phyloP scores from a whole-genome alignment of 2,113 vertebrate genomes.

The Tamias sibiricus region DNA sequence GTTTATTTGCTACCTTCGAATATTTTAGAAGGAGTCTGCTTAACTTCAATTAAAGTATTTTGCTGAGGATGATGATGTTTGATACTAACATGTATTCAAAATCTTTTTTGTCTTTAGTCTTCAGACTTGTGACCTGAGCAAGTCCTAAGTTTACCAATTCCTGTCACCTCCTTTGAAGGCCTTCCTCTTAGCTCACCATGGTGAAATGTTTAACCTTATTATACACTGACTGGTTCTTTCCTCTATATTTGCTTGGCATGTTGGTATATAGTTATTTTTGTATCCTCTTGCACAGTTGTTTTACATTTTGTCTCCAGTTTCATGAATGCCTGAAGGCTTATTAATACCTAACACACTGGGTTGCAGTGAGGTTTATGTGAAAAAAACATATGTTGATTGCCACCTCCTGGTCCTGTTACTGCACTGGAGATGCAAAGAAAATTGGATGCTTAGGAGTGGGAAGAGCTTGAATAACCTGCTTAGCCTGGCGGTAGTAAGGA shows the following conservation, averaged over 20 bases:
- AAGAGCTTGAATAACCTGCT: neutral
- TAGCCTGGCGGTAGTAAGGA: neutral
- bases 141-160: neutral
- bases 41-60: neutral
- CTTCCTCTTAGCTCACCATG: neutral
- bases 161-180: neutral
- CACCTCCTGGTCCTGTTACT: neutral
- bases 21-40: neutral
- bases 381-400: conserved; percentile 58
- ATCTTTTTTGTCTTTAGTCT: neutral
- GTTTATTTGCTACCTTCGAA: neutral
- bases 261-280: neutral
- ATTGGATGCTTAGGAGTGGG: neutral
- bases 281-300: conserved; percentile 12
- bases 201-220: conserved; percentile 16
- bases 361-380: conserved; percentile 56
- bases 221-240: neutral
- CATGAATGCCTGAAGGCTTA: conserved; percentile 54
- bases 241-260: neutral
- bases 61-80: neutral
- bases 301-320: conserved; percentile 53
- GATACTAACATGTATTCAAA: neutral
- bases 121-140: neutral
- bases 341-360: conserved; percentile 6
- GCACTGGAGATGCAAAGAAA: conserved; percentile 5